Conservation (phyloP, 2,888 invertebrate species). For the Drosophila monieri region DNA sequence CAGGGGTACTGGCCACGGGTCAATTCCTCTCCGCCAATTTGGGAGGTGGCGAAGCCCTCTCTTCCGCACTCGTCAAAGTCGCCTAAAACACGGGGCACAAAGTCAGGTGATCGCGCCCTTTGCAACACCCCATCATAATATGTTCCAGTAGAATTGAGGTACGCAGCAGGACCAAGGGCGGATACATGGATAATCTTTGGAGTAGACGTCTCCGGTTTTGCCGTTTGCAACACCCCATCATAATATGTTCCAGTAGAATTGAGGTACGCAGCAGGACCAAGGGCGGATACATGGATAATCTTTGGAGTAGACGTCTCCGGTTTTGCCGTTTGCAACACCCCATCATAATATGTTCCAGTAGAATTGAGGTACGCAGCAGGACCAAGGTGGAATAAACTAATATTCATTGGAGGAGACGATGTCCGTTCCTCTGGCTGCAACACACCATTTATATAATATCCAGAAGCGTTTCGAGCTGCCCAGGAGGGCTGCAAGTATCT, state of each 20-base stretch:
- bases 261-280: neutral
- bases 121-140: slow-evolving; percentile 2
- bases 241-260: neutral
- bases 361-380: neutral
- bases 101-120: neutral
- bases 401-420: too few relatives aligned
- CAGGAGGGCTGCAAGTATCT: too few relatives aligned
- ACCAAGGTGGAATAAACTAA: too few relatives aligned
- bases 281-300: neutral
- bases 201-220: too few relatives aligned
- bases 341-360: slow-evolving; percentile 1
- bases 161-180: neutral
- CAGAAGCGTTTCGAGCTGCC: too few relatives aligned
- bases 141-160: neutral
- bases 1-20: slow-evolving; percentile 26
- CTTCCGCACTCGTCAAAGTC: slow-evolving; percentile 59
- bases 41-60: slow-evolving; percentile 60
- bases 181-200: neutral
- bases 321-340: neutral
- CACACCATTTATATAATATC: too few relatives aligned
- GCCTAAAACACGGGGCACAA: slow-evolving; percentile 1
- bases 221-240: neutral
- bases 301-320: neutral
- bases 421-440: neutral
- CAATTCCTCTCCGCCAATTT: slow-evolving; percentile 60